Evolutionary conservation across 2,888 invertebrate genomes (phyloP).

Genomic region (Flexamia atlantica): DNA sequence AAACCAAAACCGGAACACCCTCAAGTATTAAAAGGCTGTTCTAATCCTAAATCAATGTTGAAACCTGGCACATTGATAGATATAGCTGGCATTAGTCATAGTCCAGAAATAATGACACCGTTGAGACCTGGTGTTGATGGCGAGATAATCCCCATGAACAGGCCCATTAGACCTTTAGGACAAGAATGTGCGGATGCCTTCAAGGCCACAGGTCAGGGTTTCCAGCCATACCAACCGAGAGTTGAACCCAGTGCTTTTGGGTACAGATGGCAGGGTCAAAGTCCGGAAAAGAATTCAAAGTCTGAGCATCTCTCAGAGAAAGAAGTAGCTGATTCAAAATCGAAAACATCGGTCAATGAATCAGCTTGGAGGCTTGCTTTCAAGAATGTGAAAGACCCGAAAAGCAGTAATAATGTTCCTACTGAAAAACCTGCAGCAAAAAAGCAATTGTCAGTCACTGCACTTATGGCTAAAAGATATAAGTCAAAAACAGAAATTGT

Average conservation of each 20-base stretch:
- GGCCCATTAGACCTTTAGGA: slow-evolving; percentile 1
- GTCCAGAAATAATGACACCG: slow-evolving; percentile 50
- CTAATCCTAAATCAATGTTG: slow-evolving; percentile 58
- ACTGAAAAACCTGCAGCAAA: slow-evolving; percentile 67
- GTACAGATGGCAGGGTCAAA: slow-evolving; percentile 16
- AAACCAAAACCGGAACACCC: slow-evolving; percentile 38
- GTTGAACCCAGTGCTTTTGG: slow-evolving; percentile 8
- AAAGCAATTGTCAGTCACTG: slow-evolving; percentile 63
- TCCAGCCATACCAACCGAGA: slow-evolving; percentile 28
- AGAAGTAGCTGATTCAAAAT: slow-evolving; percentile 19
- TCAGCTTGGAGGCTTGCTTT: slow-evolving; percentile 69
- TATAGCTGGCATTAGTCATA: slow-evolving; percentile 57
- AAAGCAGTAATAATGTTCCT: slow-evolving; percentile 62
- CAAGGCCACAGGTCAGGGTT: neutral
- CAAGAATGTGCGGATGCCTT: slow-evolving; percentile 15
- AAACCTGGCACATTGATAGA: slow-evolving; percentile 60
- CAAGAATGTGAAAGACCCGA: slow-evolving; percentile 67
- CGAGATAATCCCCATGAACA: slow-evolving; percentile 44
- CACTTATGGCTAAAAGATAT: slow-evolving; percentile 50
- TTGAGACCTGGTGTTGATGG: slow-evolving; percentile 45
- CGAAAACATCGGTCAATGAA: slow-evolving; percentile 67
- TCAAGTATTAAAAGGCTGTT: slow-evolving; percentile 49
- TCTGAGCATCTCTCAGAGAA: slow-evolving; percentile 24
- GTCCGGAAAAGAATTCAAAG: slow-evolving; percentile 24
- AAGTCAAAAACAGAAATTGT: slow-evolving; percentile 24